These are phyloP conservation scores for Nyctalus aviator DNA, from an alignment of 2,797 vertebrate genomes.

Conservation along the genomic window DNA sequence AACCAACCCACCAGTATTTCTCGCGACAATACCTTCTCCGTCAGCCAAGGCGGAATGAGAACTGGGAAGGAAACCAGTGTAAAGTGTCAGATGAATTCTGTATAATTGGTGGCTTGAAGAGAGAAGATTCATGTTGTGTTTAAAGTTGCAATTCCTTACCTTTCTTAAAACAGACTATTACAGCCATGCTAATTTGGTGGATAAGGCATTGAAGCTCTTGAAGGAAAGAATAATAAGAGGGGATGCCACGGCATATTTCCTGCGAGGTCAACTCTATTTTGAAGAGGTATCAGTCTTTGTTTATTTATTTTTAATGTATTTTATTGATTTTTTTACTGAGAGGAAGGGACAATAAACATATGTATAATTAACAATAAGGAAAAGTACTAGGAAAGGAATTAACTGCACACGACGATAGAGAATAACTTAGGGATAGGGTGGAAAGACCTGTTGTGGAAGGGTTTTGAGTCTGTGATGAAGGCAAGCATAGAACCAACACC, in stretches of 20 bases:
- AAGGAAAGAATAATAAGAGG: conserved; percentile 76
- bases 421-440: neutral
- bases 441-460: neutral
- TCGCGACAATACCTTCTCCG: neutral
- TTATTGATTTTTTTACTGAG: no score
- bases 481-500: neutral
- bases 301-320: neutral
- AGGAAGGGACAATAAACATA: neutral
- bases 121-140: neutral
- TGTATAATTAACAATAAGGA: neutral
- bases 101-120: neutral
- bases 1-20: neutral
- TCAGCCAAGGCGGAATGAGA: neutral
- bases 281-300: conserved; percentile 87
- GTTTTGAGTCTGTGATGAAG: neutral
- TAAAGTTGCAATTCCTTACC: conserved; percentile 8
- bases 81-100: neutral
- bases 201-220: conserved; percentile 78
- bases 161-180: conserved; percentile 73
- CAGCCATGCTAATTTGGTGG: conserved; percentile 36
- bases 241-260: conserved; percentile 85
- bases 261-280: conserved; percentile 89
- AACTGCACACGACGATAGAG: neutral
- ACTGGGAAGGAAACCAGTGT: neutral
- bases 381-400: neutral